A percentile compares a stretch with the other conserved stretches of the same genome.
Conservation (phyloP, 2,888 invertebrate genomes). For the Lithophane leautieri region DNA sequence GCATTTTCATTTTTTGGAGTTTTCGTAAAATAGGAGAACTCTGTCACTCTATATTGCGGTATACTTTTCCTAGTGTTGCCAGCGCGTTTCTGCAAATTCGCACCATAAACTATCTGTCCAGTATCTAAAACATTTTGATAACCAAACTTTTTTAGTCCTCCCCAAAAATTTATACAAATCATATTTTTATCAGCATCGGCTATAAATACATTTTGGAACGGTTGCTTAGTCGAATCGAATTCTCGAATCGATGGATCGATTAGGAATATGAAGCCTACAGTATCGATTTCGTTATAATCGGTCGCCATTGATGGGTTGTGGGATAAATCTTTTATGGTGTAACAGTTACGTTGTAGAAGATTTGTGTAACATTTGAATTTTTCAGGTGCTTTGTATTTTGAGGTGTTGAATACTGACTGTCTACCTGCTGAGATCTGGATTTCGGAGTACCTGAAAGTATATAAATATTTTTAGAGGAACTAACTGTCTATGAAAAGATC, state of each 20-base stretch:
- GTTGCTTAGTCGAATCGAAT: conserved; percentile 78
- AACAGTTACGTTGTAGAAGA: conserved; percentile 80
- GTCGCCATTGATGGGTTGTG: conserved; percentile 73
- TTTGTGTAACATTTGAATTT: conserved; percentile 63
- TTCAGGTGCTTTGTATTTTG: conserved; percentile 72
- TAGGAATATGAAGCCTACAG: conserved; percentile 92
- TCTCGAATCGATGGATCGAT: conserved; percentile 87
- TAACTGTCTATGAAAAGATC: too few species aligned
- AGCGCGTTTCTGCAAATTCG: conserved; percentile 92
- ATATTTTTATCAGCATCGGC: conserved; percentile 89
- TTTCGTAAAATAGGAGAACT: conserved; percentile 91
- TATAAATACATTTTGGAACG: conserved; percentile 91
- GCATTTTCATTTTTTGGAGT: conserved; percentile 90
- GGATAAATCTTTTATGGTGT: conserved; percentile 85
- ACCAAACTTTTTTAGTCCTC: conserved; percentile 86
- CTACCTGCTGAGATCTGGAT: conserved; percentile 90
- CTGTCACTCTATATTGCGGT: conserved; percentile 91
- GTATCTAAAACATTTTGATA: conserved; percentile 90
- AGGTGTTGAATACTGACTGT: conserved; percentile 84
- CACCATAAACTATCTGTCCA: conserved; percentile 90
- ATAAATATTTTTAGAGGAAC: neutral
- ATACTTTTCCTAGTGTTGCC: conserved; percentile 88
- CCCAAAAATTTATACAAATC: conserved; percentile 90
- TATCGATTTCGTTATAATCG: conserved; percentile 93
- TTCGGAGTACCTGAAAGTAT: conserved; percentile 85